Percentiles rank a stretch among this genome's conserved stretches.
These are phyloP conservation scores for Pseudolycoriella hygida DNA, from an alignment of 2,888 invertebrate species.

Conservation along the genomic window DNA sequence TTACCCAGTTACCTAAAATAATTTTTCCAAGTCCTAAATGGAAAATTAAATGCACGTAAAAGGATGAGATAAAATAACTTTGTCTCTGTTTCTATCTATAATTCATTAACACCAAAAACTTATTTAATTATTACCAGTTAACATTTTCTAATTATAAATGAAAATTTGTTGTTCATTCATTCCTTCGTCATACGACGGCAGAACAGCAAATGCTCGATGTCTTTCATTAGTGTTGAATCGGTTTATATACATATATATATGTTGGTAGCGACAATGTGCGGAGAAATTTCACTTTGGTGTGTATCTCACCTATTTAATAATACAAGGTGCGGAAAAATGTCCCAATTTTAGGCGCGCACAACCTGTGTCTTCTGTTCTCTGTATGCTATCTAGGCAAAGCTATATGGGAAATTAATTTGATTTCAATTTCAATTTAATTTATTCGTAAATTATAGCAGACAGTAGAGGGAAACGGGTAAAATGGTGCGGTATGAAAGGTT, in stretches of 20 bases:
- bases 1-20: too few species aligned
- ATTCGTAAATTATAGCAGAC: slow-evolving; percentile 1
- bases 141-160: slow-evolving; percentile 1
- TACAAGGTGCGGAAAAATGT: too few species aligned
- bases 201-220: too few species aligned
- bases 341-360: background rate
- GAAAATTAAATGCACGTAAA: too few species aligned
- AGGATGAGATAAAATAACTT: background rate
- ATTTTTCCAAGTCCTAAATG: too few species aligned
- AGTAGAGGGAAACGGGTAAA: background rate
- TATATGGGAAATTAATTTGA: slow-evolving; percentile 2
- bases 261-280: too few species aligned
- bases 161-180: background rate
- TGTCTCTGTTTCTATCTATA: background rate
- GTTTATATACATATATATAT: too few species aligned
- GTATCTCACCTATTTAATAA: too few species aligned
- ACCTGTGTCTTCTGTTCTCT: background rate
- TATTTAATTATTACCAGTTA: slow-evolving; percentile 3
- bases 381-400: background rate
- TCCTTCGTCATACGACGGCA: too few species aligned
- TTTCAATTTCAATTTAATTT: slow-evolving; percentile 3
- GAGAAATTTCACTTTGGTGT: too few species aligned
- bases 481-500: background rate
- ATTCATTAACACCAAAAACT: slow-evolving; percentile 3
- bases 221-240: too few species aligned